These are phyloP conservation scores for Xenops minutus DNA, from an alignment of 2,797 vertebrate species.

Conservation along the genomic window DNA sequence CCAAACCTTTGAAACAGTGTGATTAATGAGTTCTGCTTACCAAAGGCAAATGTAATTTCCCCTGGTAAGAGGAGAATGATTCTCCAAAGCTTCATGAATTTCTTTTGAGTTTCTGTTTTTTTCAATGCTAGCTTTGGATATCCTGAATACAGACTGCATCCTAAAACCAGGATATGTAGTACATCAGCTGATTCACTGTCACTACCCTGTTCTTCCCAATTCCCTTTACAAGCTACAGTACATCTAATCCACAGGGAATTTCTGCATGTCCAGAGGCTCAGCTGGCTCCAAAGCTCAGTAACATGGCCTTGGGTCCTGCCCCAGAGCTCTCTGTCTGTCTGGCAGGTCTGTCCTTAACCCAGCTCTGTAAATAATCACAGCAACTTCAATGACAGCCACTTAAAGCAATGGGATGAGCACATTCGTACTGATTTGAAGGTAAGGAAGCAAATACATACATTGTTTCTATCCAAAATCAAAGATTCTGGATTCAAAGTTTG, in stretches of 20 bases:
- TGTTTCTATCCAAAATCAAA: background rate
- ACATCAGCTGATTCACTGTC: background rate
- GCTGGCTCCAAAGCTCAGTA: background rate
- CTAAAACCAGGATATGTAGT: background rate
- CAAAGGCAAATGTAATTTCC: constrained; percentile 37
- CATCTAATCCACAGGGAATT: background rate
- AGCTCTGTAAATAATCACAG: background rate
- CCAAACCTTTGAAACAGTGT: background rate
- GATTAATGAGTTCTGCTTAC: constrained; percentile 50
- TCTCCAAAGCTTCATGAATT: background rate
- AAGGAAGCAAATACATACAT: background rate
- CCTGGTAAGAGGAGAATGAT: background rate
- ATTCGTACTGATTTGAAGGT: background rate
- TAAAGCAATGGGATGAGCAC: background rate
- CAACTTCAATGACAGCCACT: background rate
- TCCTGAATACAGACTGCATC: background rate
- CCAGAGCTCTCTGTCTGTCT: background rate
- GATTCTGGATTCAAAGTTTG: background rate
- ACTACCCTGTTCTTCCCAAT: background rate
- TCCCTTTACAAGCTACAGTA: background rate
- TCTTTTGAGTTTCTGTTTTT: background rate
- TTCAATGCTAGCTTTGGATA: background rate
- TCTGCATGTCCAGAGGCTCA: background rate
- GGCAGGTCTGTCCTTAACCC: background rate
- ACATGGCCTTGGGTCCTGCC: background rate